Conservation (phyloP, 2,888 invertebrate species). For the Beris morrisii region DNA sequence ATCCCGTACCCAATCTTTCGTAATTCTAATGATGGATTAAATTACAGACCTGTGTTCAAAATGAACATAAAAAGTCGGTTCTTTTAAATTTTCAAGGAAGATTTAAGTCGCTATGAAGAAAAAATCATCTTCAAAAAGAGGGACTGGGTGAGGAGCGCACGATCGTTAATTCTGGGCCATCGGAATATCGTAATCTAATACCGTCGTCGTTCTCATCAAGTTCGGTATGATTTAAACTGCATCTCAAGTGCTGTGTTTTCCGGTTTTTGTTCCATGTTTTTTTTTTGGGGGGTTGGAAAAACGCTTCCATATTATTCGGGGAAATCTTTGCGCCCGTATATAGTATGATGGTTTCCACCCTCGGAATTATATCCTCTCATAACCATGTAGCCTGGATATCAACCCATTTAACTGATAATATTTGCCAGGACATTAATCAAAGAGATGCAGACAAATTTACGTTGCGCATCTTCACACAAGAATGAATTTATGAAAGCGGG, state of each 20-base stretch:
- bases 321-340: conserved; percentile 17
- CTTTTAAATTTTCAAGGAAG: neutral
- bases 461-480: conserved; percentile 44
- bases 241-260: conserved; percentile 17
- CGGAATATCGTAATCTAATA: conserved; percentile 24
- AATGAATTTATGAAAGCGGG: conserved; percentile 40
- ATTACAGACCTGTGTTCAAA: conserved; percentile 9
- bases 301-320: conserved; percentile 27
- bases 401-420: conserved; percentile 44
- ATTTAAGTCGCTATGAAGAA: neutral
- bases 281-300: conserved; percentile 26
- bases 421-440: conserved; percentile 46
- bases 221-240: conserved; percentile 16
- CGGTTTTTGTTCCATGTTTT: conserved; percentile 21
- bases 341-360: conserved; percentile 26
- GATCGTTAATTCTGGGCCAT: conserved; percentile 30
- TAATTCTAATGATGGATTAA: conserved; percentile 27
- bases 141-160: conserved; percentile 12
- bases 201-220: conserved; percentile 3
- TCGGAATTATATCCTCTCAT: conserved; percentile 29
- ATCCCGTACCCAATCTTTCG: conserved; percentile 15
- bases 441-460: conserved; percentile 45
- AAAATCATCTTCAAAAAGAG: neutral
- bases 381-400: conserved; percentile 34
- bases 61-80: neutral